A percentile compares a stretch with the other conserved stretches of the same genome.
Evolutionary conservation across 2,888 invertebrate species (phyloP).

Genomic region (Blomia tropicalis): DNA sequence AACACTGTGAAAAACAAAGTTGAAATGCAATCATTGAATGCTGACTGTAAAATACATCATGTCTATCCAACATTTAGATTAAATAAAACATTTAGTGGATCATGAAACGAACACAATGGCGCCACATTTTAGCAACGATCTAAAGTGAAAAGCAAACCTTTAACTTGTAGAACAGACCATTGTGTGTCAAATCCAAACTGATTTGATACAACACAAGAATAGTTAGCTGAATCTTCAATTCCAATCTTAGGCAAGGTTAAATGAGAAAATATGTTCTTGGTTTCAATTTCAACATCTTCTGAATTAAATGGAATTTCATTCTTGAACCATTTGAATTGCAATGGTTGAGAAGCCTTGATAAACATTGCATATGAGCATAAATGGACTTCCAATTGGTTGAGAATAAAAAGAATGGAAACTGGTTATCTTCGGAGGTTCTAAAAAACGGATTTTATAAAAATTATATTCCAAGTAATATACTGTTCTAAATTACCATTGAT

Average conservation of each 20-base stretch:
- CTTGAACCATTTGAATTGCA: neutral
- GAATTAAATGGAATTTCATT: too few relatives aligned
- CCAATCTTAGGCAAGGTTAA: slow-evolving; percentile 29
- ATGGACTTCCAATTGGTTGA: neutral
- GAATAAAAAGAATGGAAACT: neutral
- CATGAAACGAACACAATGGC: neutral
- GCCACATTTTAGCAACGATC: neutral
- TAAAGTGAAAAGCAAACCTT: neutral
- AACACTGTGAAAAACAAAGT: too few relatives aligned
- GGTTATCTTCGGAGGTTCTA: neutral
- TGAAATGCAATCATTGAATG: too few relatives aligned
- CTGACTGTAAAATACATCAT: too few relatives aligned
- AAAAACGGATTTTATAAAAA: neutral
- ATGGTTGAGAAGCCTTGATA: neutral
- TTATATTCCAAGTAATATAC: neutral
- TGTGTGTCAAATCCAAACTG: slow-evolving; percentile 35
- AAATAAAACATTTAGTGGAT: neutral
- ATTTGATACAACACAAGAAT: slow-evolving; percentile 43
- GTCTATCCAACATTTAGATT: too few relatives aligned
- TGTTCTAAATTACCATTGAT: neutral
- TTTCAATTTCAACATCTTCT: too few relatives aligned
- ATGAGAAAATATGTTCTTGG: slow-evolving; percentile 28
- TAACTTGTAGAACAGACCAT: neutral
- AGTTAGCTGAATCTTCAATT: slow-evolving; percentile 39
- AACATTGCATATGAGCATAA: neutral